Evolutionary conservation across 2,888 invertebrate genomes (phyloP).

Genomic region (Blastobasis lacticolella): DNA sequence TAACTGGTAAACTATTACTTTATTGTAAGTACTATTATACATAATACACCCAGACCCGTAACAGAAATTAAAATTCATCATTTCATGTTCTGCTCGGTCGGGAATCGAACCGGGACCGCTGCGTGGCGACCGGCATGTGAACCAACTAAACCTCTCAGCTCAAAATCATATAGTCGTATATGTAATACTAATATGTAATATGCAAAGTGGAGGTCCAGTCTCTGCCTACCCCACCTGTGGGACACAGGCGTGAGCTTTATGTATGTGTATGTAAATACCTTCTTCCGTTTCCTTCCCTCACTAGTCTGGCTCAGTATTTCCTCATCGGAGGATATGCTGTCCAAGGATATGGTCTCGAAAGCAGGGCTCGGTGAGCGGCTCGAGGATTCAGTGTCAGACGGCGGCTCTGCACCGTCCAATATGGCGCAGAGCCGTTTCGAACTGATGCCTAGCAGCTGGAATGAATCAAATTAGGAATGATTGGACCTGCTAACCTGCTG

Average conservation of each 20-base stretch:
- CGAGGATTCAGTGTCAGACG: conserved; percentile 63
- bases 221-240: too few species aligned
- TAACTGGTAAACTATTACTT: too few species aligned
- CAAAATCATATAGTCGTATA: too few species aligned
- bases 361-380: conserved; percentile 34
- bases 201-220: conserved; percentile 14
- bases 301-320: conserved; percentile 45
- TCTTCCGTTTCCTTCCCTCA: conserved; percentile 40
- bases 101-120: too few species aligned
- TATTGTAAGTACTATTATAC: too few species aligned
- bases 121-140: too few species aligned
- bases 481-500: not conserved
- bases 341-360: conserved; percentile 74
- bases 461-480: not conserved
- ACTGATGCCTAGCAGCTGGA: conserved; percentile 72
- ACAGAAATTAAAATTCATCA: too few species aligned
- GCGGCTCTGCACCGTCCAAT: conserved; percentile 63
- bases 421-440: conserved; percentile 74
- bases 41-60: too few species aligned
- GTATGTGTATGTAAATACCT: too few species aligned
- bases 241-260: too few species aligned
- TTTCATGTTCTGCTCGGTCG: too few species aligned
- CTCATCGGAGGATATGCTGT: conserved; percentile 76
- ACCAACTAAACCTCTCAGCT: too few species aligned
- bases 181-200: not conserved